A percentile compares a stretch with the other conserved stretches of the same genome.
Conservation (phyloP, 2,888 invertebrate species). For the Pantelozetes paolii region DNA sequence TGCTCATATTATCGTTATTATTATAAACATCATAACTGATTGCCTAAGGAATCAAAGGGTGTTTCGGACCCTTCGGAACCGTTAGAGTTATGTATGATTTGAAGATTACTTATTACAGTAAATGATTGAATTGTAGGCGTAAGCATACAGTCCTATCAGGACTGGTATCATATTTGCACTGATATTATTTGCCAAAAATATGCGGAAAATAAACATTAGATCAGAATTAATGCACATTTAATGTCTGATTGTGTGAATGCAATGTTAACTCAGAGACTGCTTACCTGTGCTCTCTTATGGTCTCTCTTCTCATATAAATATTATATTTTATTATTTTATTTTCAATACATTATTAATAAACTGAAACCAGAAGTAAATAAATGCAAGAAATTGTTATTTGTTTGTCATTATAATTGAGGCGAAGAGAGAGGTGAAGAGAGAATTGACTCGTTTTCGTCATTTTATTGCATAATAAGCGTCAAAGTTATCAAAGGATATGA, state of each 20-base stretch:
- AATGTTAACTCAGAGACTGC: neutral
- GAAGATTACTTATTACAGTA: neutral
- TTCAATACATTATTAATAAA: neutral
- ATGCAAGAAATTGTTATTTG: neutral
- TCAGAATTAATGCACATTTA: constrained; percentile 8
- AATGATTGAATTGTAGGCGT: constrained; percentile 25
- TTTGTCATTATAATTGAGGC: constrained; percentile 13
- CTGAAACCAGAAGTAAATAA: constrained; percentile 3
- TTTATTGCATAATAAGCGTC: neutral
- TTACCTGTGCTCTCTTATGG: neutral
- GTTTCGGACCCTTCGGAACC: neutral
- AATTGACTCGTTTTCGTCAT: constrained; percentile 11
- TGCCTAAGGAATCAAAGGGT: constrained; percentile 19
- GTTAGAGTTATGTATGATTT: constrained; percentile 1
- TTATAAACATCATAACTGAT: constrained; percentile 2
- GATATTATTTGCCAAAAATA: neutral
- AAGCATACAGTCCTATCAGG: neutral
- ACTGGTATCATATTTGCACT: neutral
- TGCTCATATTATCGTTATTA: neutral
- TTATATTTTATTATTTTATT: neutral
- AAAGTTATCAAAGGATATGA: neutral
- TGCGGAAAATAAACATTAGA: constrained; percentile 29
- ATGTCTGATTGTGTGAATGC: neutral
- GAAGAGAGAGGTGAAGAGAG: neutral
- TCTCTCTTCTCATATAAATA: neutral